Percentiles rank a stretch among this genome's conserved stretches.
Evolutionary conservation across 2,113 vertebrate species (phyloP).

Genomic region (Corythornis madagascariensis): DNA sequence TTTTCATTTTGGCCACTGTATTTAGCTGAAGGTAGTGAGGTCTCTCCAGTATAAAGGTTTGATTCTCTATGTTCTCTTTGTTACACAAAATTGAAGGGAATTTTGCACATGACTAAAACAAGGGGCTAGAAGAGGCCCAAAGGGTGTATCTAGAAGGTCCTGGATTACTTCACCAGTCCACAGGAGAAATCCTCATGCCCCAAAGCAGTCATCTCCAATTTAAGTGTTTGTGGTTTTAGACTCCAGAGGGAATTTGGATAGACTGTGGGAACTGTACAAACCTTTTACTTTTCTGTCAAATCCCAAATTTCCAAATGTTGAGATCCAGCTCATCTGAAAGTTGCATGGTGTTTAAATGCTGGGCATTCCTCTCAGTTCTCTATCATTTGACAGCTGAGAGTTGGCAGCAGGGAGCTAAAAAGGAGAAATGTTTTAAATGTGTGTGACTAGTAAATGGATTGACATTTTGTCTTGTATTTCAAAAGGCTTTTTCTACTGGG

Average conservation of each 20-base stretch:
- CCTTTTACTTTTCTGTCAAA: background rate
- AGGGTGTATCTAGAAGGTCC: background rate
- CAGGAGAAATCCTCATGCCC: background rate
- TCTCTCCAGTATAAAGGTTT: background rate
- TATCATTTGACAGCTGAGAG: background rate
- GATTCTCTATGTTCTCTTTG: background rate
- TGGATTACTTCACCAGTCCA: background rate
- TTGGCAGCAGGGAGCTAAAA: background rate
- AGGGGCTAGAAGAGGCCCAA: background rate
- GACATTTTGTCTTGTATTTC: slow-evolving; percentile 55
- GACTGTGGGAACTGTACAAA: background rate
- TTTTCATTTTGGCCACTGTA: background rate
- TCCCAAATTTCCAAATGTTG: background rate
- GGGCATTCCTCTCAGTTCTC: background rate
- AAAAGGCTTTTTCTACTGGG: slow-evolving; percentile 52
- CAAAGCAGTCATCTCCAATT: background rate
- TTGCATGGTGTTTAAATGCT: background rate
- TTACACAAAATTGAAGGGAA: background rate
- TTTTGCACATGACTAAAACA: background rate
- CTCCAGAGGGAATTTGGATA: background rate
- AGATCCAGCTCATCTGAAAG: background rate
- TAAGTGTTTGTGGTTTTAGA: background rate
- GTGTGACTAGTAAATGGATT: slow-evolving; percentile 16
- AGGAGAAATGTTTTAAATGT: background rate
- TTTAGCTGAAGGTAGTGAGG: background rate